These are phyloP conservation scores for Chaitophorus viminalis DNA, from an alignment of 2,888 invertebrate species.

Conservation along the genomic window DNA sequence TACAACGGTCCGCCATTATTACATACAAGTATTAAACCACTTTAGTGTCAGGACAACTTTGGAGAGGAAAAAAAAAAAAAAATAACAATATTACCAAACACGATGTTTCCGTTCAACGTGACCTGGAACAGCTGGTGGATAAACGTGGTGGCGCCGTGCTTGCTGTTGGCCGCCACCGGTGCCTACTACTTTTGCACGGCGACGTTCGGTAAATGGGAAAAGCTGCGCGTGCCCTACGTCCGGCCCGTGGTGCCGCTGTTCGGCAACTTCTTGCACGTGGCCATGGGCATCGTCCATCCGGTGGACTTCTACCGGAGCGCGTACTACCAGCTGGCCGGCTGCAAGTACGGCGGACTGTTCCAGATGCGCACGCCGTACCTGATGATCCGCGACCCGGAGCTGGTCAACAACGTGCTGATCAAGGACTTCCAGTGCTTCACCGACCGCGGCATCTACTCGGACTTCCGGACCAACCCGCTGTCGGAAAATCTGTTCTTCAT, in stretches of 20 bases:
- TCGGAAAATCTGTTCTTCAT: constrained; percentile 68
- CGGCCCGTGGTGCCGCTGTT: constrained; percentile 40
- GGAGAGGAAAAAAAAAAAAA: no score
- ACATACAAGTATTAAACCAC: no score
- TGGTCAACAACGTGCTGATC: constrained; percentile 69
- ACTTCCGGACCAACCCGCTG: constrained; percentile 67
- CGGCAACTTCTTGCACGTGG: constrained; percentile 13
- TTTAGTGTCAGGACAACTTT: no score
- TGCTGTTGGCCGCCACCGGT: background rate
- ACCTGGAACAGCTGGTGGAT: constrained; percentile 13
- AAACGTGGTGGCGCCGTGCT: background rate
- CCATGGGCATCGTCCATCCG: background rate
- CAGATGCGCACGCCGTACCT: constrained; percentile 69
- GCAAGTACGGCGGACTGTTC: constrained; percentile 68
- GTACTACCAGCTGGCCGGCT: constrained; percentile 9
- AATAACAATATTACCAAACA: no score
- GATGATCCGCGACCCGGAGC: constrained; percentile 68
- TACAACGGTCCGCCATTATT: no score
- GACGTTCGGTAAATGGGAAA: background rate
- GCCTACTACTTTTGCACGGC: constrained; percentile 1
- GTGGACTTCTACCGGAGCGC: constrained; percentile 1
- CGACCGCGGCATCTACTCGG: constrained; percentile 68
- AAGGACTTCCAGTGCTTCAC: constrained; percentile 69
- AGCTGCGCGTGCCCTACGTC: constrained; percentile 7
- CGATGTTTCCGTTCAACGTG: background rate